Evolutionary conservation across 2,797 vertebrate species (phyloP).

Genomic region (Otolemur crassicaudatus): DNA sequence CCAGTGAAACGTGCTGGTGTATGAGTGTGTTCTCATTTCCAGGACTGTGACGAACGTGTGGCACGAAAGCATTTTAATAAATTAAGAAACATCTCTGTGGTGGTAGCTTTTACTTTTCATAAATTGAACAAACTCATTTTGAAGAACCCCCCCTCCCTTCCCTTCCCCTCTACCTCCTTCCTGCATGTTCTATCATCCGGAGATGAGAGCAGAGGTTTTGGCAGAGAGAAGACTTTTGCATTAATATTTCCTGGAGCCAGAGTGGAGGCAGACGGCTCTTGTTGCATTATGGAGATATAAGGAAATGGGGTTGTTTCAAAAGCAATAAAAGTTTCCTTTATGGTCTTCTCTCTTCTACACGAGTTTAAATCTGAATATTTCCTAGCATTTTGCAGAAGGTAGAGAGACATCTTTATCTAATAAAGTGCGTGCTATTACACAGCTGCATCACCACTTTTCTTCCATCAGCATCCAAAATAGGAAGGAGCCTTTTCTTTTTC

Average conservation of each 20-base stretch:
- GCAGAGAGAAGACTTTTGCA: neutral
- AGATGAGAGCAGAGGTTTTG: neutral
- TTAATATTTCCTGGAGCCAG: slow-evolving; percentile 56
- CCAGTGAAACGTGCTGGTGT: slow-evolving; percentile 28
- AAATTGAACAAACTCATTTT: neutral
- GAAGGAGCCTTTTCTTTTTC: neutral
- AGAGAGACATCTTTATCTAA: slow-evolving; percentile 63
- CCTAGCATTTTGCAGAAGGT: slow-evolving; percentile 75
- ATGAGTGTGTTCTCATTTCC: slow-evolving; percentile 48
- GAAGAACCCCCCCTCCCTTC: neutral
- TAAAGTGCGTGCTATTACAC: slow-evolving; percentile 15
- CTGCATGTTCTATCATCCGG: neutral
- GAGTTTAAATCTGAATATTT: slow-evolving; percentile 75
- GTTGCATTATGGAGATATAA: slow-evolving; percentile 72
- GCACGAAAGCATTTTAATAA: neutral
- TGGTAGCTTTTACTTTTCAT: slow-evolving; percentile 64
- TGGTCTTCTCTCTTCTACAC: slow-evolving; percentile 74
- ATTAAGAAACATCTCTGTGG: slow-evolving; percentile 9
- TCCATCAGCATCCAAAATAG: neutral
- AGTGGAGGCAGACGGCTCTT: neutral
- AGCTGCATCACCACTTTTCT: slow-evolving; percentile 36
- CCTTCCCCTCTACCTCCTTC: neutral
- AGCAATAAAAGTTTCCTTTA: slow-evolving; percentile 84
- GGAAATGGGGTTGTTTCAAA: slow-evolving; percentile 81
- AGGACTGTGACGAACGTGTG: slow-evolving; percentile 49